Base-by-base conservation (phyloP, 2,888 invertebrate species). In the Aradus depressus region DNA sequence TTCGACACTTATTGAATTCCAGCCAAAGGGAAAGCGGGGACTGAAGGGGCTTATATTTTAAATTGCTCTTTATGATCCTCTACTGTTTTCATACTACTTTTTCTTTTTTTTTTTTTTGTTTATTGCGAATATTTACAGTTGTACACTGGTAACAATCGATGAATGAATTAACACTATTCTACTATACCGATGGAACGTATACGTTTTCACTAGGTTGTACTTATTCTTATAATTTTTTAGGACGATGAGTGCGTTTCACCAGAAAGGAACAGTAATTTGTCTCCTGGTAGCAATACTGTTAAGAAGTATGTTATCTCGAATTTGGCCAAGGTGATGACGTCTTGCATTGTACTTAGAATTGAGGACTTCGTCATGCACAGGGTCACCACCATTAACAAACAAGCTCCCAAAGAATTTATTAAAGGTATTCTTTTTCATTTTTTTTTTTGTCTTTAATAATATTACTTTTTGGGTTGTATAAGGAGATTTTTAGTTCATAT, bases 351-450 rank as follows among this genome's bases (percentile, higher is more conserved):
- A 26, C 73, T 96, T 54, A 77, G 91, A 65, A 80, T 96, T 61
- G 88, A 90, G 63, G 93, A 97, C 67, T 88, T 96, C 64, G 84
- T 84, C 6, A 75, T 97, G 44, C 88, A 86, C 67, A 79, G 83
- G 65, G 87, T 90, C 21, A 81, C 85, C 2, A 85, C 86, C 2
- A 75, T 79, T 12, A 79, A 81, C 44, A 78, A 80, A 61, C 76
- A 80, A 60, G 70, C 76, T 55, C 79, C 82, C 16, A 89, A 89
- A 72, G 90, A 90, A 69, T 85, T 89, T 63, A 71, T 84, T 60
- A 73, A 79, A 67, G 82, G 83, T 84, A 70, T 67, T 62, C 59
- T 41, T 18, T 16, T 4, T 26, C 5, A 16, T 6, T 44, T 8
- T n/a, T n/a, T n/a, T n/a, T n/a, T n/a, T n/a, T n/a, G n/a, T n/a